Conservation (phyloP, 2,888 invertebrate species). For the Parnassius mnemosyne region DNA sequence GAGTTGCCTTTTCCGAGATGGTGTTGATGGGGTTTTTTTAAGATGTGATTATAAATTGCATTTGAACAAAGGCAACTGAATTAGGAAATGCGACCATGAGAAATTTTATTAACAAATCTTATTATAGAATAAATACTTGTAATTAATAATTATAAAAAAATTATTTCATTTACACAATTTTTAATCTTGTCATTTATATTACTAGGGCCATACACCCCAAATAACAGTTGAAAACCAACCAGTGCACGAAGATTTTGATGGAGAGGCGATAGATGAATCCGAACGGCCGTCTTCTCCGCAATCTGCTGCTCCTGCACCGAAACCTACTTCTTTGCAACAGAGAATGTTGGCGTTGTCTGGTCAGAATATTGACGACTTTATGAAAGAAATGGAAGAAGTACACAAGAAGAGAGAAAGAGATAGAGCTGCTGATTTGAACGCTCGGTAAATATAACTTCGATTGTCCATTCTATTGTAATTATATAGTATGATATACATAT, state of each 20-base stretch:
- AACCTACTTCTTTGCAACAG: constrained; percentile 90
- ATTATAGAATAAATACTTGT: too few relatives aligned
- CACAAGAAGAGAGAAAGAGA: constrained; percentile 88
- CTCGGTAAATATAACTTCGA: constrained; percentile 50
- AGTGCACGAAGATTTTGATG: constrained; percentile 46
- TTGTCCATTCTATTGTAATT: too few relatives aligned
- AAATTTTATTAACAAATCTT: too few relatives aligned
- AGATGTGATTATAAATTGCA: too few relatives aligned
- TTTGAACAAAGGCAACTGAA: too few relatives aligned
- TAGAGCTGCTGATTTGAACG: constrained; percentile 81
- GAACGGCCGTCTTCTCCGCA: constrained; percentile 52
- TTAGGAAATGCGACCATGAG: too few relatives aligned
- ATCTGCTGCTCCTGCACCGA: constrained; percentile 82
- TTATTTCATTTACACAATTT: too few relatives aligned
- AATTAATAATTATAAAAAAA: too few relatives aligned
- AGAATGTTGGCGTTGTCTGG: constrained; percentile 94
- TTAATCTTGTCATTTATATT: background rate
- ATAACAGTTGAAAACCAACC: constrained; percentile 4
- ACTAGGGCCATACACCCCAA: constrained; percentile 3
- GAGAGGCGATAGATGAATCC: constrained; percentile 53
- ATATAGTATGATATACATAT: too few relatives aligned
- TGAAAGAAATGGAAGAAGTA: constrained; percentile 95
- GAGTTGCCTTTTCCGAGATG: too few relatives aligned
- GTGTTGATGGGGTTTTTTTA: too few relatives aligned
- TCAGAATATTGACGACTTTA: constrained; percentile 94